Evolutionary conservation across 2,888 invertebrate species (phyloP).

Genomic region (Scrobipalpa costella): DNA sequence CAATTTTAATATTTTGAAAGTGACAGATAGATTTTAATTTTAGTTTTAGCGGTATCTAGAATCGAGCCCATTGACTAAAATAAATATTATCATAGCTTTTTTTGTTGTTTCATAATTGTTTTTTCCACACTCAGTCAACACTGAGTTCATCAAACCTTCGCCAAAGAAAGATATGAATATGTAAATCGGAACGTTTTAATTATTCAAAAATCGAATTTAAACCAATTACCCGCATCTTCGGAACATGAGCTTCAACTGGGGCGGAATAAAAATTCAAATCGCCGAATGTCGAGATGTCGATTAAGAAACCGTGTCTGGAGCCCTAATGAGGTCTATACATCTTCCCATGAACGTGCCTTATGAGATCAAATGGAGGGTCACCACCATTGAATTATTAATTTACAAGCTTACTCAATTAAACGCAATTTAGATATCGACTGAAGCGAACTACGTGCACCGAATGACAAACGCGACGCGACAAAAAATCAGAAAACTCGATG

Average conservation of each 20-base stretch:
- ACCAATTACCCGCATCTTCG: conserved; percentile 39
- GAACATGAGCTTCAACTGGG: conserved; percentile 44
- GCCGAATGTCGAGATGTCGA: conserved; percentile 54
- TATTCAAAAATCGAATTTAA: conserved; percentile 27
- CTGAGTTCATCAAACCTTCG: conserved; percentile 13
- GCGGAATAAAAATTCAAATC: conserved; percentile 60
- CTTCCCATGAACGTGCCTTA: conserved; percentile 66
- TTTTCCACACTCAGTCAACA: neutral
- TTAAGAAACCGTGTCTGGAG: conserved; percentile 64
- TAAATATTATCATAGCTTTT: neutral
- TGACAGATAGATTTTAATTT: no score
- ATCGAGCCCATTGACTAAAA: neutral
- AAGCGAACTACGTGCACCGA: conserved; percentile 13
- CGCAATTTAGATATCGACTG: conserved; percentile 44
- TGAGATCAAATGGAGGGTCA: conserved; percentile 74
- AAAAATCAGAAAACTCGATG: conserved; percentile 1
- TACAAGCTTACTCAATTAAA: conserved; percentile 75
- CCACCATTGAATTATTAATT: conserved; percentile 70
- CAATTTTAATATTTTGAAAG: no score
- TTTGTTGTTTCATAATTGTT: neutral
- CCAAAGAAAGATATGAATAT: conserved; percentile 23
- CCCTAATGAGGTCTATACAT: conserved; percentile 72
- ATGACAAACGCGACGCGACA: neutral
- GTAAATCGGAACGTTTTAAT: conserved; percentile 20
- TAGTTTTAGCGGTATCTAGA: no score